phyloP scores from a whole-genome alignment of 2,888 invertebrate species.

The Habrosyne pyritoides region DNA sequence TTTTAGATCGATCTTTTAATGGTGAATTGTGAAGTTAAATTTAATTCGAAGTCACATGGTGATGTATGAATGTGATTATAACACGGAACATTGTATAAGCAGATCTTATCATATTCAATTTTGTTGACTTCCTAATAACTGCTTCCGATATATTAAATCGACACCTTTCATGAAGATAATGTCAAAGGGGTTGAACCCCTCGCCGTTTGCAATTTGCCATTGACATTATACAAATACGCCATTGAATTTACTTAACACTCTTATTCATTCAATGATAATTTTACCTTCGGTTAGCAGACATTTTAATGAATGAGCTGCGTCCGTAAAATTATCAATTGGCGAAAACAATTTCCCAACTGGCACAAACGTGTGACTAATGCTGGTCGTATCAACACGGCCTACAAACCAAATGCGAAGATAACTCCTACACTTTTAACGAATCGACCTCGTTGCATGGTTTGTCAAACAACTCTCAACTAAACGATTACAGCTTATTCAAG shows the following conservation, averaged over 20 bases:
- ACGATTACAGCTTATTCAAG: not conserved
- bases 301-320: not conserved
- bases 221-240: not conserved
- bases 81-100: slow-evolving; percentile 11
- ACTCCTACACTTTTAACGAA: slow-evolving; percentile 1
- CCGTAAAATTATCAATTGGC: not conserved
- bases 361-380: not conserved
- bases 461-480: not conserved
- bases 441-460: not conserved
- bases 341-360: not conserved
- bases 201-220: not conserved
- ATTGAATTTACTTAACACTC: not conserved
- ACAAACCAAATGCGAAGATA: not conserved
- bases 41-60: not conserved
- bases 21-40: not conserved
- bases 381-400: not conserved
- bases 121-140: not conserved
- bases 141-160: not conserved
- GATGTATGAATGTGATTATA: not conserved
- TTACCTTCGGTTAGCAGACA: not conserved
- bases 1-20: not conserved
- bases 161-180: not conserved
- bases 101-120: not conserved
- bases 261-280: not conserved
- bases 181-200: not conserved